Base-by-base conservation (phyloP, 1,140 invertebrate species). In the Ostrea denselamellosa region DNA sequence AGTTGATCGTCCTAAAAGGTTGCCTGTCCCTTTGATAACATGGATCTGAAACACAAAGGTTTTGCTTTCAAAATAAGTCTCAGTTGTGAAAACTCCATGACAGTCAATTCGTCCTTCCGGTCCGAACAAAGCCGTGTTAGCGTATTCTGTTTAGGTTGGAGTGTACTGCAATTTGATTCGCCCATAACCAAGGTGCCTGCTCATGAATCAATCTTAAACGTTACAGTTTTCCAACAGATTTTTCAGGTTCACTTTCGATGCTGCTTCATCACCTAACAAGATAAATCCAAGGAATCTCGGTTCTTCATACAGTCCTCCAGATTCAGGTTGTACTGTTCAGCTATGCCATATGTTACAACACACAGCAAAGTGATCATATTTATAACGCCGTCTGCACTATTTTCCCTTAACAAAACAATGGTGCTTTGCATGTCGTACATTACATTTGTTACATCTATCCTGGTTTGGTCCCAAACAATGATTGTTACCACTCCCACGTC, bases 351-450 rank as follows among this genome's bases (percentile, higher is more conserved):
- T 14, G 34, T 68, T 51, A 85, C 87, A 85, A 56, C 87, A 85
- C 14, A 58, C n/a, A 1, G 65, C 87, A 82, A 88, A 88, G 34
- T 88, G 87, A 81, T 85, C 87, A 51, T 82, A 58, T 17, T 85
- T 71, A 25, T 83, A 52, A 68, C 83, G 82, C n/a, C 4, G n/a
- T 8, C 65, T 44, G 51, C 87, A 87, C n/a, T 84, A 58, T 71
- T 77, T 58, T 3, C 87, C 83, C 14, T 22, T 82, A 17, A 65
- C 87, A 12, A 81, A 81, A 83, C 84, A 85, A 17, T 52, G 52
- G 1, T 88, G 14, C 22, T n/a, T 17, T 44, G 82, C 71, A 22
- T 88, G 83, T n/a, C 19, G 52, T 56, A 54, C 12, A n/a, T 85
- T 85, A 58, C 53, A 85, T 9, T 85, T 58, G 52, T 28, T 54